These are phyloP conservation scores for Oostethus manadensis DNA, from an alignment of 2,113 vertebrate genomes.

Conservation along the genomic window DNA sequence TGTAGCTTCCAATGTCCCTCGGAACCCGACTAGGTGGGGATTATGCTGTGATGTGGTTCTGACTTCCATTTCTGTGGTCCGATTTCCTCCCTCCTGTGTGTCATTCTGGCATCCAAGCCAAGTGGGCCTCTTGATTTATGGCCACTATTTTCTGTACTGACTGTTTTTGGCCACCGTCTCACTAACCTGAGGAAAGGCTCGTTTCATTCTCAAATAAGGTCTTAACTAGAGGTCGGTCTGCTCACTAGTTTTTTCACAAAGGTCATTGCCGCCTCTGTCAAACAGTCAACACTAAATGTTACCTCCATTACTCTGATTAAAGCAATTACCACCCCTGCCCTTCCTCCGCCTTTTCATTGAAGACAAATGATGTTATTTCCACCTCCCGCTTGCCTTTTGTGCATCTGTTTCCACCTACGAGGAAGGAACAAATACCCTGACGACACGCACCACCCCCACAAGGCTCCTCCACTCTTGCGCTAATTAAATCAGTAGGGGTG, in stretches of 20 bases:
- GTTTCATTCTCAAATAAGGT: slow-evolving; percentile 14
- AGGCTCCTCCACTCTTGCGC: slow-evolving; percentile 1
- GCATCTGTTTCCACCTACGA: background rate
- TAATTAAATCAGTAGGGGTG: slow-evolving; percentile 4
- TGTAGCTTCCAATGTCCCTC: no score
- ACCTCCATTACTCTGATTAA: slow-evolving; percentile 14
- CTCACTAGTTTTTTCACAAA: no score
- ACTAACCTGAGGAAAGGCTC: slow-evolving; percentile 9
- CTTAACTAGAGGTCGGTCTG: no score
- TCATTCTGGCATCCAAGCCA: slow-evolving; percentile 35
- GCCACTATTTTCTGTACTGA: slow-evolving; percentile 35
- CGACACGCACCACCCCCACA: background rate
- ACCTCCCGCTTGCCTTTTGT: slow-evolving; percentile 2
- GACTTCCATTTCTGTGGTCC: slow-evolving; percentile 18
- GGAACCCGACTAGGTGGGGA: slow-evolving; percentile 29
- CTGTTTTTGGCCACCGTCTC: slow-evolving; percentile 18
- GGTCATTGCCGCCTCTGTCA: background rate
- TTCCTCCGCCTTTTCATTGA: slow-evolving; percentile 10
- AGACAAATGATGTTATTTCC: slow-evolving; percentile 15
- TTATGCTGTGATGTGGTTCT: slow-evolving; percentile 19
- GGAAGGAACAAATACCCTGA: background rate
- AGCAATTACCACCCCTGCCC: slow-evolving; percentile 18
- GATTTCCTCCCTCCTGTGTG: slow-evolving; percentile 22
- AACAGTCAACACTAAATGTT: slow-evolving; percentile 1
- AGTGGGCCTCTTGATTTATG: slow-evolving; percentile 48